Base-by-base conservation (phyloP, 1,140 invertebrate genomes). In the Drosophila kohkoa region DNA sequence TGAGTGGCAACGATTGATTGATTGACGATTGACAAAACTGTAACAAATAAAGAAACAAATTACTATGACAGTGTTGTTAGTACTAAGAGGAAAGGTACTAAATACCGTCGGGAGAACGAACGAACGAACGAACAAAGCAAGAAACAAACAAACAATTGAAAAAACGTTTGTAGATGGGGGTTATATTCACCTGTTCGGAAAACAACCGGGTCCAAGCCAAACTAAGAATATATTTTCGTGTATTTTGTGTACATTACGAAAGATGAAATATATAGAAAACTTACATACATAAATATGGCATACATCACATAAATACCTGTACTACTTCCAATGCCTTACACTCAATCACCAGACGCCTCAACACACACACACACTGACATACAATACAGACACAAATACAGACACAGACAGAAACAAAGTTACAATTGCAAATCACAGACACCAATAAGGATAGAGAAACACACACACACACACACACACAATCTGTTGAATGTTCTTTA, bases 121-220 rank as follows among this genome's bases (percentile, higher is more conserved):
- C 15, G 45, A 15, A 16, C 45, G 10, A 11, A 10, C 32, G 5
- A 32, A 32, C 5, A 5, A 25, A 25, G 20, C 3, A 25, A 25
- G 5, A 32, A 32, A 51, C 25, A 38, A 51, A 59, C 28, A 66
- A 1, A 25, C 0, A 46, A 2, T 4, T 15, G 5, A 13, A 15
- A 13, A 3, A 15, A 55, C 8, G 52, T 55, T 38, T 55, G 52
- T 55, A 35, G 7, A 16, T 55, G 52, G 41, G 13, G 52, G 43
- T 65, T 67, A 58, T 43, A 65, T 54, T 69, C 77, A 81, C 75
- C 85, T 78, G 85, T 89, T 89, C 79, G 87, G 77, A 90, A 52
- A 82, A 88, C 67, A 80, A 88, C 81, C 82, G 87, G 87, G 87
- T 90, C 87, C 87, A 90, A 90, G 79, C 66, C 81, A 77, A 77